Evolutionary conservation across 2,113 vertebrate genomes (phyloP).

Genomic region (Ciconia boyciana): DNA sequence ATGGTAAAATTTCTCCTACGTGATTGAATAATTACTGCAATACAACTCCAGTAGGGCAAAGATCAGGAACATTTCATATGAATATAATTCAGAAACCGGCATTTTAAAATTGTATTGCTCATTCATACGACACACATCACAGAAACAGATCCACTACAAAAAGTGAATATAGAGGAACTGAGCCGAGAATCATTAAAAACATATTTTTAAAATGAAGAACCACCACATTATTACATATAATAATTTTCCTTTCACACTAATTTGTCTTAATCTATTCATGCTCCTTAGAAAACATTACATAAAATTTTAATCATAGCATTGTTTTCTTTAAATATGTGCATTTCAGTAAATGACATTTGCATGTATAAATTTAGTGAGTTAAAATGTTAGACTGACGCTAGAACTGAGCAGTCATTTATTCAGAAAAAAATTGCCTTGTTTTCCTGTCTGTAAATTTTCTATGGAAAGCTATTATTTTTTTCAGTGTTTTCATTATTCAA

Average conservation of each 20-base stretch:
- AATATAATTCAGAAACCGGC: background rate
- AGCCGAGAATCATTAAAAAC: conserved; percentile 13
- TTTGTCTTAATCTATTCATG: background rate
- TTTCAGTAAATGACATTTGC: conserved; percentile 1
- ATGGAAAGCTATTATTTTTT: background rate
- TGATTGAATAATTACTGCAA: conserved; percentile 12
- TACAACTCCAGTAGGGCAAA: background rate
- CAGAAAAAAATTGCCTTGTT: background rate
- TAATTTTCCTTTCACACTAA: background rate
- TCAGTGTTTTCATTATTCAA: background rate
- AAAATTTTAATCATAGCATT: conserved; percentile 7
- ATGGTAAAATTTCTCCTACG: background rate
- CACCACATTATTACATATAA: conserved; percentile 1
- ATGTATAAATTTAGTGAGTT: conserved; percentile 8
- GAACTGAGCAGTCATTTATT: background rate
- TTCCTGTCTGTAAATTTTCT: conserved; percentile 31
- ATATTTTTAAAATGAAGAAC: background rate
- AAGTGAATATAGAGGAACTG: background rate
- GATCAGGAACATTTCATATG: background rate
- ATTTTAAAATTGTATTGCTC: background rate
- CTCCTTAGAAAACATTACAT: background rate
- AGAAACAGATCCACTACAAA: background rate
- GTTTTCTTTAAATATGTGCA: background rate
- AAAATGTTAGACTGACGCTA: background rate
- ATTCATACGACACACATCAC: background rate